Evolutionary conservation across 2,888 invertebrate genomes (phyloP), one percentile per base, ranked within the genome.

Genomic region (Linnaemya tessellans): DNA sequence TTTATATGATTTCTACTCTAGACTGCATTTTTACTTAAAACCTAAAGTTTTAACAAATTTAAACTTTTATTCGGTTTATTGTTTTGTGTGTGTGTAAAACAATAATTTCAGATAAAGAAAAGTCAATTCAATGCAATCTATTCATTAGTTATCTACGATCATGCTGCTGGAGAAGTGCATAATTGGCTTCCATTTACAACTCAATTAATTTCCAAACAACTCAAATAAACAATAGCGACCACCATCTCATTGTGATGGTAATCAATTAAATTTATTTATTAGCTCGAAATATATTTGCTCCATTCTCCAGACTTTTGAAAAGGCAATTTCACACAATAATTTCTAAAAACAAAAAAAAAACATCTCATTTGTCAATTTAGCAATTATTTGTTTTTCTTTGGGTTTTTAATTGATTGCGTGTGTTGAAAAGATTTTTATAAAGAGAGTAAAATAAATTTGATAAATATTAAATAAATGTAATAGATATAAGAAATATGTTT

Each of bases 71-170:
- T n/a, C n/a, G n/a, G n/a, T n/a, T 35, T 38, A 62, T 18, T 51
- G 62, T 46, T 15, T 49, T 51, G 41, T 49, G 22, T 49, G 22
- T 74, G 51, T 25, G 38, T 38, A 51, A n/a, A 35, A 35, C n/a
- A 30, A 43, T 8, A 43, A 25, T n/a, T 43, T 2, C 9, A 43
- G 20, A 8, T 18, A 60, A 1, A 15, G n/a, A 60, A 49, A 30
- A 41, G 41, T 3, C 35, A 35, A 30, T 58, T 58, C 51, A 51
- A 74, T 58, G 30, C 51, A 51, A 74, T 64, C 64, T 51, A 74
- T 74, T 74, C 74, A 73, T 73, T 35, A 20, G 38, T 49, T n/a
- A 49, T 58, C 30, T 35, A 15, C 7, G 18, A 35, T 58, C 58
- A 35, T 18, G 30, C 30, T 35, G 58, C 25, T 10, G 15, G 56